phyloP scores from a whole-genome alignment of 2,888 invertebrate species.

The Ramazzottius varieornatus region DNA sequence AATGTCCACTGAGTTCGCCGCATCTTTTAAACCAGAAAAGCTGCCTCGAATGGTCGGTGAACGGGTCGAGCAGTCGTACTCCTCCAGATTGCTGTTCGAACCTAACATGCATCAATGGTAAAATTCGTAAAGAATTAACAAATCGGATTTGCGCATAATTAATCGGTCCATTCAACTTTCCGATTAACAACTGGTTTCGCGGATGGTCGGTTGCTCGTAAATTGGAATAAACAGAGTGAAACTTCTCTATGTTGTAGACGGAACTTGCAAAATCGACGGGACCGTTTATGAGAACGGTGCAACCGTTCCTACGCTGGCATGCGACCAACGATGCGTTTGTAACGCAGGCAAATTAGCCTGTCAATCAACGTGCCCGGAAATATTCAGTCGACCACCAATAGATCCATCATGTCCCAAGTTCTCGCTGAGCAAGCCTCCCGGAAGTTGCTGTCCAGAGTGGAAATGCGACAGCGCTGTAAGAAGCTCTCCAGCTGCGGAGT shows the following conservation, averaged over 20 bases:
- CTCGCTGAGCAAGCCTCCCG: neutral
- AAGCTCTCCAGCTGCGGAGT: neutral
- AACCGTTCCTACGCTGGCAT: neutral
- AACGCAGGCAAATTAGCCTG: neutral
- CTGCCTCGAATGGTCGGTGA: neutral
- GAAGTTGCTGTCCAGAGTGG: neutral
- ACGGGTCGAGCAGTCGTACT: neutral
- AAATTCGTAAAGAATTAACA: neutral
- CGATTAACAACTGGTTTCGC: too few relatives aligned
- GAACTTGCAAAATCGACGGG: neutral
- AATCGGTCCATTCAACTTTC: too few relatives aligned
- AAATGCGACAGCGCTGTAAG: neutral
- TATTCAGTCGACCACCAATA: neutral
- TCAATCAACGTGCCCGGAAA: neutral
- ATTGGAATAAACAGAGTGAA: too few relatives aligned
- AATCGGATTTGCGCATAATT: neutral
- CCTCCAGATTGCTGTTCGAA: neutral
- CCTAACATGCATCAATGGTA: neutral
- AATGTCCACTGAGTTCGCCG: neutral
- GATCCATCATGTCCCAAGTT: neutral
- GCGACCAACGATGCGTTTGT: neutral
- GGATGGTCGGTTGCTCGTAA: too few relatives aligned
- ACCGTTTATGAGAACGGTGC: neutral
- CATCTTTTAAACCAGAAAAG: neutral
- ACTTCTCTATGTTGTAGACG: too few relatives aligned